These are phyloP conservation scores for Atta texana DNA, from an alignment of 1,140 invertebrate genomes.

Conservation along the genomic window DNA sequence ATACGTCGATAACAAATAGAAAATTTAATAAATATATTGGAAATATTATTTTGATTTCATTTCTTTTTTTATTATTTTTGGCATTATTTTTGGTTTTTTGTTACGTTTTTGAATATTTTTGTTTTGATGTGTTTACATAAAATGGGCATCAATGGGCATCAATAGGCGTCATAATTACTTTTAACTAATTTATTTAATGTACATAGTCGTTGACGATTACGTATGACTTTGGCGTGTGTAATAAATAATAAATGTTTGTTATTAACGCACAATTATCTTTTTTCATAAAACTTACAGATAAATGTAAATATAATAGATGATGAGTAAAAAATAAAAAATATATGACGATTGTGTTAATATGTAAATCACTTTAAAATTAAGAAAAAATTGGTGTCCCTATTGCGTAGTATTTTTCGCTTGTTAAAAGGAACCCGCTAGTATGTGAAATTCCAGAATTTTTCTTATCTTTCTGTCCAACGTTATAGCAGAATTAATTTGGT, in stretches of 20 bases:
- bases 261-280: not conserved
- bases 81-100: too few species aligned
- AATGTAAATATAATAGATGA: not conserved
- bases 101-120: too few species aligned
- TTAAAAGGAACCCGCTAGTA: not conserved
- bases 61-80: too few species aligned
- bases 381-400: not conserved
- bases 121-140: too few species aligned
- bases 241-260: not conserved
- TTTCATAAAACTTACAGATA: not conserved
- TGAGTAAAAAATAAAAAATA: not conserved
- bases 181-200: conserved; percentile 1
- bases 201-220: not conserved
- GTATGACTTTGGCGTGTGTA: not conserved
- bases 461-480: not conserved
- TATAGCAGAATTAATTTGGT: conserved; percentile 22
- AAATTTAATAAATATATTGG: too few species aligned
- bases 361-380: not conserved
- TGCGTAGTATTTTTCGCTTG: not conserved
- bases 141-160: too few species aligned
- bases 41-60: too few species aligned
- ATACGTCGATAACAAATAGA: too few species aligned
- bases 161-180: not conserved
- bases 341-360: not conserved
- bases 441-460: conserved; percentile 12